Evolutionary conservation across 2,797 vertebrate genomes (phyloP).

Genomic region (Glyptemys insculpta): DNA sequence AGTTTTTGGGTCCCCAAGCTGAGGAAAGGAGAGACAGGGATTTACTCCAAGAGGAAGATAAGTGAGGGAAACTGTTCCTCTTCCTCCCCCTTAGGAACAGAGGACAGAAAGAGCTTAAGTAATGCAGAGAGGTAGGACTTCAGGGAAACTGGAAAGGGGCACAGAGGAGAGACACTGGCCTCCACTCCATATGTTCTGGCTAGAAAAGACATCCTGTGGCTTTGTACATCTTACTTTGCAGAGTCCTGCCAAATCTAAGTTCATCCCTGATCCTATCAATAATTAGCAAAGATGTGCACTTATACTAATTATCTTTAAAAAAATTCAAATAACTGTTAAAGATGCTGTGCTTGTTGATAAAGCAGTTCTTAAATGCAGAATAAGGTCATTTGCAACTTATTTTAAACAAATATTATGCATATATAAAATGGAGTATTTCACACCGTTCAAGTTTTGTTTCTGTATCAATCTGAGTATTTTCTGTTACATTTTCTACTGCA

Average conservation of each 20-base stretch:
- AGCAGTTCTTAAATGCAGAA: neutral
- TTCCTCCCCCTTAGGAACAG: neutral
- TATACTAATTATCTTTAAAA: slow-evolving; percentile 12
- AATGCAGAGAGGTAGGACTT: neutral
- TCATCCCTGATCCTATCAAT: neutral
- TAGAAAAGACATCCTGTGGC: neutral
- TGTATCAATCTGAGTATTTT: slow-evolving; percentile 17
- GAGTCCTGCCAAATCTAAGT: neutral
- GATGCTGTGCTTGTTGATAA: neutral
- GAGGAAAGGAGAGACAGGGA: neutral
- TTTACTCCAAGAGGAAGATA: neutral
- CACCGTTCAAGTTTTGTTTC: neutral
- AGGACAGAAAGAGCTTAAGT: neutral
- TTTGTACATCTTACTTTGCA: neutral
- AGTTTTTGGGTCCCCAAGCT: neutral
- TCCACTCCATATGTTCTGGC: neutral
- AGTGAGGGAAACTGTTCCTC: neutral
- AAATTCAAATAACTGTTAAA: neutral
- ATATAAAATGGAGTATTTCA: neutral
- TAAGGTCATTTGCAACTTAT: neutral
- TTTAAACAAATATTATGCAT: neutral
- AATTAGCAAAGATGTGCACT: slow-evolving; percentile 5
- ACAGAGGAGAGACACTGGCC: neutral
- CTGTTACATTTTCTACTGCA: neutral
- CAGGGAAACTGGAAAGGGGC: neutral